Conservation (phyloP, 1,140 invertebrate species). For the Tribolium castaneum region DNA sequence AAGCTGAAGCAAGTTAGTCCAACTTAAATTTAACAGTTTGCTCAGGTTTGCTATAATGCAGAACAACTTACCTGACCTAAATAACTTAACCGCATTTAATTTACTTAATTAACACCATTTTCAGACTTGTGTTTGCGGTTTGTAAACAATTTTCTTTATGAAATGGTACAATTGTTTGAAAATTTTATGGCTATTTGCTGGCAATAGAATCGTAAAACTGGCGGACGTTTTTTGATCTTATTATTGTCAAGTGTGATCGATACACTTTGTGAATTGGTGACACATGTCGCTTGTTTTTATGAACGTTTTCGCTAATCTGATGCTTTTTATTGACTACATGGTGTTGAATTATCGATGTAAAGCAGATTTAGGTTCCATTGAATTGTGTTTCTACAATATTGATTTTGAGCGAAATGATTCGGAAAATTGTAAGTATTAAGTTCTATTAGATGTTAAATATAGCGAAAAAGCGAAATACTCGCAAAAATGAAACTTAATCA, state of each 20-base stretch:
- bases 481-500: conserved; percentile 24
- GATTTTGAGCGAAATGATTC: background rate
- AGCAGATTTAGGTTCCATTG: background rate
- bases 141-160: background rate
- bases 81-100: background rate
- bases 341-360: background rate
- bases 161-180: background rate
- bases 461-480: conserved; percentile 9
- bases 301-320: background rate
- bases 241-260: background rate
- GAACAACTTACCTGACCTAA: background rate
- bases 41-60: background rate
- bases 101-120: background rate
- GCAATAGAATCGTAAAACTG: background rate
- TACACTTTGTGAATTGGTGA: background rate
- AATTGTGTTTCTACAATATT: background rate
- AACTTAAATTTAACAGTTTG: background rate
- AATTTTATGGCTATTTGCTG: background rate
- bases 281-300: background rate
- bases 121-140: background rate
- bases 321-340: background rate
- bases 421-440: conserved; percentile 14
- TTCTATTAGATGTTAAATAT: background rate
- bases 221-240: background rate
- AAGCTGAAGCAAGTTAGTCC: background rate